Evolutionary conservation across 2,113 vertebrate species (phyloP).

Genomic region (Piaya cayana): DNA sequence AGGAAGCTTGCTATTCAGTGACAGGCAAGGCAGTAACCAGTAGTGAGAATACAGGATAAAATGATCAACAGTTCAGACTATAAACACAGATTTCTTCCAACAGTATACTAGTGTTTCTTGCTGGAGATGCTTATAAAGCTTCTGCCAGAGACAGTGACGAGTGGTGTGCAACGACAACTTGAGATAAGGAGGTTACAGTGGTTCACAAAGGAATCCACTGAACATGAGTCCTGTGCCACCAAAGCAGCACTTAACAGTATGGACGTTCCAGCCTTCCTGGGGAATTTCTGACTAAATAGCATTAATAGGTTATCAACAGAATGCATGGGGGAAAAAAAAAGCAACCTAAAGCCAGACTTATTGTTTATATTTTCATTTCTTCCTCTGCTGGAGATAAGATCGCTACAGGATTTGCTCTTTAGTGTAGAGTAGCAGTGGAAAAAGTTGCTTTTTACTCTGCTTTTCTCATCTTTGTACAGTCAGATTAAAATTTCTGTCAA

Average conservation of each 20-base stretch:
- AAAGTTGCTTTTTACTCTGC: neutral
- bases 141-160: conserved; percentile 14
- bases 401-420: neutral
- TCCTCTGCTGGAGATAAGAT: neutral
- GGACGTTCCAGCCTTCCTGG: neutral
- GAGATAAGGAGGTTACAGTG: conserved; percentile 45
- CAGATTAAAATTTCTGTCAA: neutral
- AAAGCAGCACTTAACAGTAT: neutral
- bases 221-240: neutral
- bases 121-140: conserved; percentile 47
- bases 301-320: neutral
- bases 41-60: conserved; percentile 1
- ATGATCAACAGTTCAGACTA: conserved; percentile 14
- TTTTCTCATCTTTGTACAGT: neutral
- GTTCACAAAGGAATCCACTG: neutral
- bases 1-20: neutral
- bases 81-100: conserved; percentile 46
- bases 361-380: neutral
- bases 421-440: neutral
- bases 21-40: conserved; percentile 12
- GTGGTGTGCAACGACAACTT: neutral
- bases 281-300: neutral
- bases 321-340: neutral
- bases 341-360: neutral
- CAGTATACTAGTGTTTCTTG: neutral